A percentile compares a stretch with the other conserved stretches of the same genome.
phyloP scores from a whole-genome alignment of 2,888 invertebrate genomes.

The Trichogramma dendrolimi region DNA sequence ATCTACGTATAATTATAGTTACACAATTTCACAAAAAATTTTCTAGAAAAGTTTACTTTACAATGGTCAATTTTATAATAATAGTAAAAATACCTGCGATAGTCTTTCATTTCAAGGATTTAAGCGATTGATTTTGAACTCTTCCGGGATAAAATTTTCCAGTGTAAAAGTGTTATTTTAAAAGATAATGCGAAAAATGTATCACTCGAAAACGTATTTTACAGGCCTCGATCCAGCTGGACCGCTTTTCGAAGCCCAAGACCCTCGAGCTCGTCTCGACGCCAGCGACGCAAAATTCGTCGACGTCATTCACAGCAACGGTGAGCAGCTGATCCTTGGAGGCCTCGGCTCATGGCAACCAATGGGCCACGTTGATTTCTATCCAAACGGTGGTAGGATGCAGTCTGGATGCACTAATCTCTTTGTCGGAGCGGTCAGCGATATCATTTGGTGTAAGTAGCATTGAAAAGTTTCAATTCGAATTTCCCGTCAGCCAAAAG shows the following conservation, averaged over 20 bases:
- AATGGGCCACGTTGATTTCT: conserved; percentile 88
- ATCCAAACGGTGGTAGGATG: conserved; percentile 87
- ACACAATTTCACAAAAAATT: too few relatives aligned
- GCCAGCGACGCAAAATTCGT: conserved; percentile 82
- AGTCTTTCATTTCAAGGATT: too few relatives aligned
- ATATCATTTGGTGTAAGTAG: conserved; percentile 78
- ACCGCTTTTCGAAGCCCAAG: conserved; percentile 86
- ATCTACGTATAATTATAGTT: too few relatives aligned
- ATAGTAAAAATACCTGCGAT: too few relatives aligned
- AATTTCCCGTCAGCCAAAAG: too few relatives aligned
- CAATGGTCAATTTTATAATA: too few relatives aligned
- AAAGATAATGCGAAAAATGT: too few relatives aligned
- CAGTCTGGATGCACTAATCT: conserved; percentile 90
- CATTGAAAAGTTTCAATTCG: too few relatives aligned
- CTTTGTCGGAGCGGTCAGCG: conserved; percentile 86
- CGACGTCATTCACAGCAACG: conserved; percentile 90
- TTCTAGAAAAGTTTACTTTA: too few relatives aligned
- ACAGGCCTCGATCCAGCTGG: conserved; percentile 84
- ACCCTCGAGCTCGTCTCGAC: conserved; percentile 78
- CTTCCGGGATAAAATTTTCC: too few relatives aligned
- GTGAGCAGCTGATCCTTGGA: conserved; percentile 85
- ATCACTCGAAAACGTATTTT: not conserved
- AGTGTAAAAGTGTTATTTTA: too few relatives aligned
- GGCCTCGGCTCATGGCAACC: conserved; percentile 87
- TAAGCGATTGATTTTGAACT: too few relatives aligned